These are phyloP conservation scores for Engystomops pustulosus DNA, from an alignment of 2,113 vertebrate genomes.

Conservation along the genomic window DNA sequence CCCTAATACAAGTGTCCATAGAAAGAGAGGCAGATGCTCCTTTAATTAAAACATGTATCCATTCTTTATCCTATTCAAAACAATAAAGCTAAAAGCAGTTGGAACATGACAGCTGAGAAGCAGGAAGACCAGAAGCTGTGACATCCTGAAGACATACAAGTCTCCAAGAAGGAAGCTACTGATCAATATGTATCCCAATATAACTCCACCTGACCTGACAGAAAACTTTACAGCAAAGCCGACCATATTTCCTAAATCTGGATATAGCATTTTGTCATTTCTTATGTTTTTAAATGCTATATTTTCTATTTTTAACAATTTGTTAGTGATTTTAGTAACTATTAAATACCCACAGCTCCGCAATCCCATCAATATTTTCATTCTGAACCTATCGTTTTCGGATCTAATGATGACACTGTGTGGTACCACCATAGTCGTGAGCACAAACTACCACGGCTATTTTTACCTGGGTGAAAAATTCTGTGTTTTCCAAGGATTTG, in stretches of 20 bases:
- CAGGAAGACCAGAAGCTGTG: neutral
- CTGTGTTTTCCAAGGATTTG: slow-evolving; percentile 72
- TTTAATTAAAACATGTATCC: slow-evolving; percentile 23
- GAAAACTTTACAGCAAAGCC: slow-evolving; percentile 47
- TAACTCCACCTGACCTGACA: neutral
- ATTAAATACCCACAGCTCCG: slow-evolving; percentile 68
- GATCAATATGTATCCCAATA: slow-evolving; percentile 7
- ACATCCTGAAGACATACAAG: neutral
- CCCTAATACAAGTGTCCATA: slow-evolving; percentile 12
- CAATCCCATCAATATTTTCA: slow-evolving; percentile 69
- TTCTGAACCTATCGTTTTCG: slow-evolving; percentile 70
- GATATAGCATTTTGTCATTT: slow-evolving; percentile 72
- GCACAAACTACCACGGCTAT: slow-evolving; percentile 70
- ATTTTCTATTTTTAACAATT: slow-evolving; percentile 71
- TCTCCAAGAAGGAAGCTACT: neutral
- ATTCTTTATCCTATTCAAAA: slow-evolving; percentile 30
- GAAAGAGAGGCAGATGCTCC: slow-evolving; percentile 31
- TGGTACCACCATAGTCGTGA: slow-evolving; percentile 69
- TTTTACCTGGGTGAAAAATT: slow-evolving; percentile 70
- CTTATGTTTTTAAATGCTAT: slow-evolving; percentile 67
- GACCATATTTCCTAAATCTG: slow-evolving; percentile 68
- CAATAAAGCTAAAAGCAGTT: neutral
- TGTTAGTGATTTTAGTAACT: slow-evolving; percentile 66
- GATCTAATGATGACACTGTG: slow-evolving; percentile 72
- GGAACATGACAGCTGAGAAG: neutral